phyloP scores from a whole-genome alignment of 2,797 vertebrate genomes.

The Pangasius macronema region DNA sequence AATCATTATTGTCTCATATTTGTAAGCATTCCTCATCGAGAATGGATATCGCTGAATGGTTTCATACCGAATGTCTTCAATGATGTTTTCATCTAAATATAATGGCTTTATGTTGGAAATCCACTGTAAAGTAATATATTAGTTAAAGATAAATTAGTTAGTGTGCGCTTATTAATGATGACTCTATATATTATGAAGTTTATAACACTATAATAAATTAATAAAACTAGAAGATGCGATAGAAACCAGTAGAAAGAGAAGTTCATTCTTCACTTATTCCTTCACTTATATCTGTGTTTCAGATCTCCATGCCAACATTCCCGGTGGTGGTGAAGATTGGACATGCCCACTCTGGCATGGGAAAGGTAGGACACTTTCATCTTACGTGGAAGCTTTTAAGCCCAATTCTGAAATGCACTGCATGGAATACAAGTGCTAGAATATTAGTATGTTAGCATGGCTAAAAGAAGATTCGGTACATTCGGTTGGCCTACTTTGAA shows the following conservation, averaged over 20 bases:
- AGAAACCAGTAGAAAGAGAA: not conserved
- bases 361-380: conserved; percentile 83
- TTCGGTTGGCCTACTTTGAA: not conserved
- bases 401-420: not conserved
- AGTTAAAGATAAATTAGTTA: not conserved
- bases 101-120: not conserved
- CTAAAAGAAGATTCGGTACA: not conserved
- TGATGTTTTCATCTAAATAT: not conserved
- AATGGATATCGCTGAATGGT: not conserved
- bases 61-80: not conserved
- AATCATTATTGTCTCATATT: not conserved
- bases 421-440: not conserved
- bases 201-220: not conserved
- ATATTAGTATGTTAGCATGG: conserved; percentile 10
- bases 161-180: not conserved
- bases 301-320: conserved; percentile 94
- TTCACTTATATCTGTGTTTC: conserved; percentile 49
- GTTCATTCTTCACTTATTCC: not conserved
- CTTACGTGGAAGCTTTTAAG: not conserved
- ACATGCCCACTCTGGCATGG: conserved; percentile 98
- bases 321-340: conserved; percentile 99
- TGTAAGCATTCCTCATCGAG: not conserved
- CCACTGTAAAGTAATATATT: not conserved
- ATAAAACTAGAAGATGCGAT: not conserved
- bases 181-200: not conserved